phyloP scores from a whole-genome alignment of 2,888 invertebrate genomes.

The Hemicrepidius hirtus region DNA sequence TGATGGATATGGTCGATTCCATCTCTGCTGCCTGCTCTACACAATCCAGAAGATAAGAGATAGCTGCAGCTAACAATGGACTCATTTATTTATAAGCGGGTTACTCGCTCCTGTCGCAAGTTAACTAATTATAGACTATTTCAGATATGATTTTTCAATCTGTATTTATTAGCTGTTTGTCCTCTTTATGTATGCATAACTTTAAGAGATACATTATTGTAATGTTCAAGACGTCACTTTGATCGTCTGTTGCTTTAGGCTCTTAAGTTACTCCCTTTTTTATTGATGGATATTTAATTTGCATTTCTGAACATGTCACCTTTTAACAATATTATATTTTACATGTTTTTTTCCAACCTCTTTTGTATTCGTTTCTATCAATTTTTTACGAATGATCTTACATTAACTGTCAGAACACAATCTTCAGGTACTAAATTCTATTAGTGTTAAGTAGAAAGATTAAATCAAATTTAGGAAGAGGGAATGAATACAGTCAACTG shows the following conservation, averaged over 20 bases:
- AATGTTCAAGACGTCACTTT: constrained; percentile 12
- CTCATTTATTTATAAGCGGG: constrained; percentile 71
- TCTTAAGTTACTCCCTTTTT: not conserved
- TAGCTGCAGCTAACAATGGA: constrained; percentile 67
- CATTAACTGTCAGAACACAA: not conserved
- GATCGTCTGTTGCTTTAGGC: not conserved
- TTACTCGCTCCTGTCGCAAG: constrained; percentile 68
- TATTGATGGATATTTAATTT: not conserved
- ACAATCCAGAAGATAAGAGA: constrained; percentile 62
- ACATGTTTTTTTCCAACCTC: not conserved
- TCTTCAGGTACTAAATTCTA: too few species aligned
- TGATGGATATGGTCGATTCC: constrained; percentile 71
- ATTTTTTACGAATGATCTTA: not conserved
- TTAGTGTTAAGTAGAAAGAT: too few species aligned
- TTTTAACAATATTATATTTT: constrained; percentile 2
- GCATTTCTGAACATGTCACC: constrained; percentile 5
- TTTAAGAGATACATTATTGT: constrained; percentile 44
- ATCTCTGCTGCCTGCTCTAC: constrained; percentile 66
- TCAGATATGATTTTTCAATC: constrained; percentile 63
- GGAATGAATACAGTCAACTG: too few species aligned
- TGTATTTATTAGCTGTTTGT: constrained; percentile 57
- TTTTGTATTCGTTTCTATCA: not conserved
- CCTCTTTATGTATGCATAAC: constrained; percentile 50
- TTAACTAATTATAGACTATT: constrained; percentile 67
- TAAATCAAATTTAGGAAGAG: too few species aligned